Evolutionary conservation across 2,113 vertebrate species (phyloP), one percentile per base, ranked within the genome.

Genomic region (Sterna hirundo): DNA sequence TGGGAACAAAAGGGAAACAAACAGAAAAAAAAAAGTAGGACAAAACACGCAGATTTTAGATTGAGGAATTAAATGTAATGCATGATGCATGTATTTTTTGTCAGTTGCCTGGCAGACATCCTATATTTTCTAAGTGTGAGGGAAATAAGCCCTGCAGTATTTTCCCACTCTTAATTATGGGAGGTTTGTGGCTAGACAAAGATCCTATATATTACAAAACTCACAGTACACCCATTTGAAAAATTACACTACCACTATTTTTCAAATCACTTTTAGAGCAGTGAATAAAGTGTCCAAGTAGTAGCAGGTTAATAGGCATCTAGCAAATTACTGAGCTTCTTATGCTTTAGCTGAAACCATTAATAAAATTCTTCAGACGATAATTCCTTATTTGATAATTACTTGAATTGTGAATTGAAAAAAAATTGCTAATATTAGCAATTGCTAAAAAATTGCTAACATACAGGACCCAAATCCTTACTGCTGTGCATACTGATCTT

Each of bases 151-250:
- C 14, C 83, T 82, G 51, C 51, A 89, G 65, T 47, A 86, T 79
- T 90, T 95, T 91, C 61, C 61, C 86, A 71, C 20, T 95, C 47
- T 52, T 94, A 86, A 68, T 93, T 93, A 83, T 44, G 57, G n/a
- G 29, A 90, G 32, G 12, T 91, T 47, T 95, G 86, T 60, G 52
- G 77, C 84, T 68, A 96, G 81, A 89, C 51, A 71, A 93, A 78
- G 46, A 75, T 78, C 38, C 65, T 82, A 13, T 58, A 7, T n/a
- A 55, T 94, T 88, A 58, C 29, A 84, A 51, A 91, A 81, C 22
- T 88, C 93, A 81, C 29, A 86, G 69, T 86, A 96, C 89, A 86
- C 20, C 42, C 80, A 92, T 80, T 30, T 78, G 65, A 89, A 93
- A 94, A 83, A 70, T 62, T 92, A 75, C 25, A 69, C 25, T 51